These are phyloP conservation scores for Bombus picipes DNA, from an alignment of 1,140 invertebrate genomes.

Conservation along the genomic window DNA sequence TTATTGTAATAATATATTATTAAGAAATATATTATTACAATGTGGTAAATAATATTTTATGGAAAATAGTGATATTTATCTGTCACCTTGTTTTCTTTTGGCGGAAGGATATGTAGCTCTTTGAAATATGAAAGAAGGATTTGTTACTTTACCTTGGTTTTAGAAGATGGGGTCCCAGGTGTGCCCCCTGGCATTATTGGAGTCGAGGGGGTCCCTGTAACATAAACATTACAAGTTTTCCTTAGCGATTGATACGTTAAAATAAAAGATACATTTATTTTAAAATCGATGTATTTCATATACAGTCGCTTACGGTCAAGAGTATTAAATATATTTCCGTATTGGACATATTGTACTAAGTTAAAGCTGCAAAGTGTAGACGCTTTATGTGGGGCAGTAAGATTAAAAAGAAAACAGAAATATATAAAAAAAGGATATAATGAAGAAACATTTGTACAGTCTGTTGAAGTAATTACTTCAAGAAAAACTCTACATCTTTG, in stretches of 20 bases:
- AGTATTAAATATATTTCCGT: no score
- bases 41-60: no score
- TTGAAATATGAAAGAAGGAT: background rate
- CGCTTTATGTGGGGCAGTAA: no score
- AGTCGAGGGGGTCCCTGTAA: constrained; percentile 85
- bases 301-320: no score
- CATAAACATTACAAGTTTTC: constrained; percentile 49
- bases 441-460: background rate
- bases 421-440: background rate
- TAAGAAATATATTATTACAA: no score
- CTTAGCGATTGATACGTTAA: background rate
- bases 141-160: constrained; percentile 85
- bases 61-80: background rate
- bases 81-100: no score
- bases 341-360: background rate
- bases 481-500: no score
- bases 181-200: constrained; percentile 90
- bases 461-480: no score
- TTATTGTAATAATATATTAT: no score
- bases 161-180: constrained; percentile 89
- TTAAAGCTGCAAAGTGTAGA: no score
- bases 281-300: no score
- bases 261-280: background rate
- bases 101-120: no score
- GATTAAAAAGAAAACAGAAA: background rate